Evolutionary conservation across 2,888 invertebrate species (phyloP).

Genomic region (Ophioninae sp.): DNA sequence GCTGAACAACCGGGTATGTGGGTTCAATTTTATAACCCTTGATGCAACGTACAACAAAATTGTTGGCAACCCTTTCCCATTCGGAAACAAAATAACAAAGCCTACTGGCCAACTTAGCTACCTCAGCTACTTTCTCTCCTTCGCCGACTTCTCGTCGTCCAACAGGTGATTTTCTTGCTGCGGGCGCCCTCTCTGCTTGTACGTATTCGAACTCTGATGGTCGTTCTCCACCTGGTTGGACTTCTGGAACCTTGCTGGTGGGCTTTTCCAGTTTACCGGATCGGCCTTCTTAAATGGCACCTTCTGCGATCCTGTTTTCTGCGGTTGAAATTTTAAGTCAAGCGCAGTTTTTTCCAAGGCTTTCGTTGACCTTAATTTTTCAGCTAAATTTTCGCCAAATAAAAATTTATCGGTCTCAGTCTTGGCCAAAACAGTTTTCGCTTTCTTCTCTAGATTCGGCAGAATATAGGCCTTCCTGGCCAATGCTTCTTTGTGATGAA

Average conservation of each 20-base stretch:
- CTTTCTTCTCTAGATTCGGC: conserved; percentile 27
- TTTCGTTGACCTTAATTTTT: conserved; percentile 35
- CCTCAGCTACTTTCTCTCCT: conserved; percentile 35
- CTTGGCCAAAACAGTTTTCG: conserved; percentile 23
- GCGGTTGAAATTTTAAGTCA: conserved; percentile 30
- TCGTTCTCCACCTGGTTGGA: no score
- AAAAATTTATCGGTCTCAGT: conserved; percentile 33
- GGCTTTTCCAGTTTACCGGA: conserved; percentile 30
- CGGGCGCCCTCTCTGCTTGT: conserved; percentile 21
- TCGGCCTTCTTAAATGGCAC: conserved; percentile 6
- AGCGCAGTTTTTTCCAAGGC: conserved; percentile 37
- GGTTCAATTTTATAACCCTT: conserved; percentile 34
- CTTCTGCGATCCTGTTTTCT: conserved; percentile 22
- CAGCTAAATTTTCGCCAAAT: conserved; percentile 50
- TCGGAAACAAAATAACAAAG: conserved; percentile 34
- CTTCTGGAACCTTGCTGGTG: no score
- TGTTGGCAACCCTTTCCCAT: conserved; percentile 40
- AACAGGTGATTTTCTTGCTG: conserved; percentile 33
- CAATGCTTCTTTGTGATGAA: conserved; percentile 24
- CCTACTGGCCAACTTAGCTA: conserved; percentile 21
- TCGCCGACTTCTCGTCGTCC: conserved; percentile 43
- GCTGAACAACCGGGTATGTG: conserved; percentile 4
- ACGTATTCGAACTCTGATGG: conserved; percentile 14
- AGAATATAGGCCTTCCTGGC: conserved; percentile 44
- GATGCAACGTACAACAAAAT: conserved; percentile 33